A percentile compares a stretch with the other conserved stretches of the same genome.
Evolutionary conservation across 37 sponge, comb jelly and placozoan genomes (phyloP).

Genomic region (Diacarnus erythraeanus): DNA sequence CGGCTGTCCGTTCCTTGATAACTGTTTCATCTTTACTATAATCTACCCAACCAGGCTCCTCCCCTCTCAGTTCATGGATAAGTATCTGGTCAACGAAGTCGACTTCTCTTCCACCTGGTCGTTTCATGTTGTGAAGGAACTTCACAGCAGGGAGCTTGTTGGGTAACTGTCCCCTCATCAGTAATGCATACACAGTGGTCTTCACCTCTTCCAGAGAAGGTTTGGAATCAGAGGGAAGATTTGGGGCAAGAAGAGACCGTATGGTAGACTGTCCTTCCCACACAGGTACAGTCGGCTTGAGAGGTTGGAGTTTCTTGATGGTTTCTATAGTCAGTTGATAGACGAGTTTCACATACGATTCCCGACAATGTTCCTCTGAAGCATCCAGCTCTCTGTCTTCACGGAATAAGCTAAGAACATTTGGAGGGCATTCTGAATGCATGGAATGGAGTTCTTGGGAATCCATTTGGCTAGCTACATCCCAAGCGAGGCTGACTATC

Average conservation of each 20-base stretch:
- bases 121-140: constrained; percentile 51
- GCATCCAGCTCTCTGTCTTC: constrained; percentile 6
- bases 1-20: constrained; percentile 73
- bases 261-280: constrained; percentile 21
- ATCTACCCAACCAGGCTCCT: constrained; percentile 85
- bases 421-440: not conserved
- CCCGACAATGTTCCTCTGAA: constrained; percentile 39
- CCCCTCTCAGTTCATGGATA: constrained; percentile 76
- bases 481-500: constrained; percentile 46
- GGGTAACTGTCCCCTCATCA: constrained; percentile 56
- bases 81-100: constrained; percentile 80
- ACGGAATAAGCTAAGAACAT: constrained; percentile 9
- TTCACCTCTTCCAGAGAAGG: constrained; percentile 40
- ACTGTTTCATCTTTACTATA: constrained; percentile 75
- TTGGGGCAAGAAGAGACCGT: not conserved
- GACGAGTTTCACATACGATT: constrained; percentile 53
- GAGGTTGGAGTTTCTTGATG: constrained; percentile 23
- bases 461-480: not conserved
- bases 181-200: constrained; percentile 32
- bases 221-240: not conserved
- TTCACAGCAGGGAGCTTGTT: constrained; percentile 26
- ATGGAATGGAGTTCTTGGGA: not conserved
- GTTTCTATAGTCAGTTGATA: constrained; percentile 42
- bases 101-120: constrained; percentile 69
- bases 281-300: constrained; percentile 7